Evolutionary conservation across 2,113 vertebrate genomes (phyloP), one percentile per base, ranked within the genome.

Genomic region (Sturnus vulgaris): DNA sequence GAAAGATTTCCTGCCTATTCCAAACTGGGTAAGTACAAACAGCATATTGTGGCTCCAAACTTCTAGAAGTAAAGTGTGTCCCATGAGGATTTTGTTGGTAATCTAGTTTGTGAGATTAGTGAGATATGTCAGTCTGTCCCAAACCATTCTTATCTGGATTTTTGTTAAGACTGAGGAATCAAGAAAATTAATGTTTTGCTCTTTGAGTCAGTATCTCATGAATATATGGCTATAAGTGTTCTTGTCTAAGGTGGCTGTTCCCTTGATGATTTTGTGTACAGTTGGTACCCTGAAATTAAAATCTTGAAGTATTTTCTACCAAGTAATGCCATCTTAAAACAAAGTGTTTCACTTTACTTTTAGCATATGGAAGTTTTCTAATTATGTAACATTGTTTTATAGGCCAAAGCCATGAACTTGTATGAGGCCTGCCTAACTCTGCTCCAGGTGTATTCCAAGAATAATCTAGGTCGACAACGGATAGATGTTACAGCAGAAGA

Each of bases 391-490:
- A 7, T 64, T 97, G 73, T 93, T 95, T 97, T 96, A 10, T 95
- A 99, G 99, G 99, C 98, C 10, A 99, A 99, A 98, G 99, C 99
- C 88, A 99, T 99, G 99, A 99, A 99, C 88, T 98, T 99, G 93
- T 99, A 99, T 83, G 99, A 99, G 96, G 99, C 99, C 55, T 99
- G 99, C 97, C 98, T 99, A 82, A 99, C 99, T 46, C 97, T 99
- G 97, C 98, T 99, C 72, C 99, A 99, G 96, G 99, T 99, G 10
- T 99, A 99, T 97, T 99, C 99, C 57, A 99, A 99, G 96, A 99
- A 99, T 97, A 99, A 99, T 97, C 96, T 99, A 95, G 98, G 98
- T 91, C 97, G 99, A 47, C 99, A 99, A 91, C 98, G 99, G 25
- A 97, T 98, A 68, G 99, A 99, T 90, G 98, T 99, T 64, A 98